These are phyloP conservation scores for Ceuthmochares aereus DNA, from an alignment of 2,113 vertebrate genomes.

Conservation along the genomic window DNA sequence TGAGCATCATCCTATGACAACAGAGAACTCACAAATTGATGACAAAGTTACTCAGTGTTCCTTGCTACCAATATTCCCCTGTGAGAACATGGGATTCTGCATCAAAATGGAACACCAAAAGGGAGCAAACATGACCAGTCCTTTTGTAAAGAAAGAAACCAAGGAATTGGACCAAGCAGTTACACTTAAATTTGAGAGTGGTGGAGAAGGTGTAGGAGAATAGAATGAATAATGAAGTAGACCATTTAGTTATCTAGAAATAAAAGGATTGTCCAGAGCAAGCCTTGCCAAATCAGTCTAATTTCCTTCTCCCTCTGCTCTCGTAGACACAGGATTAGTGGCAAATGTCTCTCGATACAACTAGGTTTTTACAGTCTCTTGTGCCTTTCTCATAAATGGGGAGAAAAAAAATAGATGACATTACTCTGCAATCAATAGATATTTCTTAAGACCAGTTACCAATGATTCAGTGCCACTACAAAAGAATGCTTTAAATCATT, in stretches of 20 bases:
- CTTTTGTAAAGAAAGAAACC: not conserved
- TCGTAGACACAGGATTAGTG: not conserved
- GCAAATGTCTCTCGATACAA: not conserved
- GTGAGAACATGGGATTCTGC: not conserved
- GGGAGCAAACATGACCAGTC: not conserved
- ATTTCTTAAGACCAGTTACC: not conserved
- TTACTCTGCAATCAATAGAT: not conserved
- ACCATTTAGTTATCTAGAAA: not conserved
- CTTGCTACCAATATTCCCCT: not conserved
- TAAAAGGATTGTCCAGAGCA: not conserved
- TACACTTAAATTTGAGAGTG: not conserved
- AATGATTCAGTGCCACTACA: not conserved
- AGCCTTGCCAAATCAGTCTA: not conserved
- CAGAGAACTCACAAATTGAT: accelerated
- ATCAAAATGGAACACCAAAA: not conserved
- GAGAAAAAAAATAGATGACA: not conserved
- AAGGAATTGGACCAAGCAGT: not conserved
- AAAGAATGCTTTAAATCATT: not conserved
- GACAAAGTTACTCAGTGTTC: not conserved
- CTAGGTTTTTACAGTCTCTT: not conserved
- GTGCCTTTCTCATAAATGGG: not conserved
- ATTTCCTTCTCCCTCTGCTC: not conserved
- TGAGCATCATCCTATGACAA: not conserved
- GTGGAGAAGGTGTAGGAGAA: not conserved
- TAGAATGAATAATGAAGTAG: not conserved